These are phyloP conservation scores for Orycteropus afer DNA, from an alignment of 2,113 vertebrate species.

Conservation along the genomic window DNA sequence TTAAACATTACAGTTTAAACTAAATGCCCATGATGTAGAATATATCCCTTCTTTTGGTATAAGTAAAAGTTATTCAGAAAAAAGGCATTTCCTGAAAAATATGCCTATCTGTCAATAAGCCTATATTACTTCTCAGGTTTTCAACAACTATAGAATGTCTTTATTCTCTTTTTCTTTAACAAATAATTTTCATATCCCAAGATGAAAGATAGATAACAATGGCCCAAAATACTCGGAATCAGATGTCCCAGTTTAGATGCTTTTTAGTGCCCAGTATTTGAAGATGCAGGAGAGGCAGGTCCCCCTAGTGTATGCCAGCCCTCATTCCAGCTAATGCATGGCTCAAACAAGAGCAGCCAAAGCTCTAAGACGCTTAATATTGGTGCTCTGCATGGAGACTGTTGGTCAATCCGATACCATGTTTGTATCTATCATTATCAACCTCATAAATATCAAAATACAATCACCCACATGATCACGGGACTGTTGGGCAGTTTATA, in stretches of 20 bases:
- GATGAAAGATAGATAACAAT: not conserved
- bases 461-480: not conserved
- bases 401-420: not conserved
- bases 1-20: conserved; percentile 54
- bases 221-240: not conserved
- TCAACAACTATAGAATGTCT: not conserved
- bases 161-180: not conserved
- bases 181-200: not conserved
- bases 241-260: not conserved
- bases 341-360: not conserved
- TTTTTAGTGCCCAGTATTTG: not conserved
- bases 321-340: not conserved
- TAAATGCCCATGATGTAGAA: not conserved
- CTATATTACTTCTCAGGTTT: conserved; percentile 50
- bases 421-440: not conserved
- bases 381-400: not conserved
- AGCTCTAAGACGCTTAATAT: not conserved
- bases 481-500: not conserved
- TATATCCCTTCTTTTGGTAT: not conserved
- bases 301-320: not conserved
- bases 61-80: not conserved
- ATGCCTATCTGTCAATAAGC: conserved; percentile 42
- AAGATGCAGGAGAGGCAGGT: not conserved
- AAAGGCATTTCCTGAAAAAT: conserved; percentile 11
- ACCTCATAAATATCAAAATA: not conserved